These are phyloP conservation scores for Carduelis carduelis DNA, from an alignment of 2,797 vertebrate genomes.

Conservation along the genomic window DNA sequence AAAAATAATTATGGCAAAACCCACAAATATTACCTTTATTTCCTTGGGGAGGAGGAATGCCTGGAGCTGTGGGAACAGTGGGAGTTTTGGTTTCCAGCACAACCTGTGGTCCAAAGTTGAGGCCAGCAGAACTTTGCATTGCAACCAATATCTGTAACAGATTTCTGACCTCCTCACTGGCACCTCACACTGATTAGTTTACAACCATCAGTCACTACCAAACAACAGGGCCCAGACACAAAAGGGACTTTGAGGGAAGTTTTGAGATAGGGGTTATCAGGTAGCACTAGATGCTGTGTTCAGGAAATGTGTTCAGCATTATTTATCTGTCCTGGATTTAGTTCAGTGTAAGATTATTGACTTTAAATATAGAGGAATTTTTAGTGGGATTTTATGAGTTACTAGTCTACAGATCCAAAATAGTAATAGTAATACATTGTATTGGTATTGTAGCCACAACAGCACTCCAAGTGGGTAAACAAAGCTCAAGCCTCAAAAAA, in stretches of 20 bases:
- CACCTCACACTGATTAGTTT: not conserved
- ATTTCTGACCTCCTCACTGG: not conserved
- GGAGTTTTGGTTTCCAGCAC: not conserved
- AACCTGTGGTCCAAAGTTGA: not conserved
- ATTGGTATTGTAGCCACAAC: not conserved
- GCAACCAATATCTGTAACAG: not conserved
- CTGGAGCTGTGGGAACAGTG: not conserved
- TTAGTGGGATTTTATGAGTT: not conserved
- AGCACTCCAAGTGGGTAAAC: not conserved
- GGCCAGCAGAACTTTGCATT: not conserved
- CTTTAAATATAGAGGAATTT: not conserved
- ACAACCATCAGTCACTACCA: not conserved
- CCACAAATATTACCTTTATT: not conserved
- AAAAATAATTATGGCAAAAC: not conserved
- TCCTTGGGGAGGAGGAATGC: not conserved
- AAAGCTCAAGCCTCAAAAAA: not conserved
- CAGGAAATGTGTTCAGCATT: not conserved
- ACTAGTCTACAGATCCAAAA: not conserved
- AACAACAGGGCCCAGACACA: not conserved
- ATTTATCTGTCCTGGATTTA: not conserved
- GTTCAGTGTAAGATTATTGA: not conserved
- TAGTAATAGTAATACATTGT: not conserved
- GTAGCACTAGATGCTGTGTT: not conserved
- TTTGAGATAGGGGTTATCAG: not conserved
- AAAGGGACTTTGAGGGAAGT: not conserved